phyloP scores from a whole-genome alignment of 2,113 vertebrate species.

The Nothocercus julius region DNA sequence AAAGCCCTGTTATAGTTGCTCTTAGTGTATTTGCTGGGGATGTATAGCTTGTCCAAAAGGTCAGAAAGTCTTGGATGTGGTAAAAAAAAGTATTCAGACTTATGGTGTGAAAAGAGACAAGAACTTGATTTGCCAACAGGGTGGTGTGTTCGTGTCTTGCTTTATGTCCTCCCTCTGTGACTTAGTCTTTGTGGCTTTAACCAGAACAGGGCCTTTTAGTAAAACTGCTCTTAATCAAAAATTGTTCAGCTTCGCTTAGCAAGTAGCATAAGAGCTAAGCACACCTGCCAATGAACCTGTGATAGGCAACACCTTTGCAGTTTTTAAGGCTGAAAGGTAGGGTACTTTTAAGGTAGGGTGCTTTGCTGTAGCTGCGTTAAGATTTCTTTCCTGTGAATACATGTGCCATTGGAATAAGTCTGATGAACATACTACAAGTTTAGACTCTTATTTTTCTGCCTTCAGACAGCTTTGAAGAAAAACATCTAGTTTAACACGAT shows the following conservation, averaged over 20 bases:
- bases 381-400: not conserved
- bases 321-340: not conserved
- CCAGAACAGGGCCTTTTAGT: not conserved
- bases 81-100: not conserved
- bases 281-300: not conserved
- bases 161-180: not conserved
- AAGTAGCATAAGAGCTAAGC: not conserved
- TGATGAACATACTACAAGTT: not conserved
- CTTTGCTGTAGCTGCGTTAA: not conserved
- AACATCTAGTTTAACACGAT: not conserved
- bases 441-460: constrained; percentile 11
- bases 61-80: not conserved
- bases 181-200: not conserved
- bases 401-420: not conserved
- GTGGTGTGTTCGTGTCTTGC: rapidly evolving
- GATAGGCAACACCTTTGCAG: not conserved
- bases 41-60: not conserved
- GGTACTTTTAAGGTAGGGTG: not conserved
- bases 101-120: not conserved
- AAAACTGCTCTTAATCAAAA: not conserved
- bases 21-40: not conserved
- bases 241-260: not conserved
- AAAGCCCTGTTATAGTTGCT: not conserved
- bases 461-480: constrained; percentile 52
- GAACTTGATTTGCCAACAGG: not conserved